A percentile compares a stretch with the other conserved stretches of the same genome.
Conservation (phyloP, 92 coral and sea anemone species). For the Epizoanthus ramosus region DNA sequence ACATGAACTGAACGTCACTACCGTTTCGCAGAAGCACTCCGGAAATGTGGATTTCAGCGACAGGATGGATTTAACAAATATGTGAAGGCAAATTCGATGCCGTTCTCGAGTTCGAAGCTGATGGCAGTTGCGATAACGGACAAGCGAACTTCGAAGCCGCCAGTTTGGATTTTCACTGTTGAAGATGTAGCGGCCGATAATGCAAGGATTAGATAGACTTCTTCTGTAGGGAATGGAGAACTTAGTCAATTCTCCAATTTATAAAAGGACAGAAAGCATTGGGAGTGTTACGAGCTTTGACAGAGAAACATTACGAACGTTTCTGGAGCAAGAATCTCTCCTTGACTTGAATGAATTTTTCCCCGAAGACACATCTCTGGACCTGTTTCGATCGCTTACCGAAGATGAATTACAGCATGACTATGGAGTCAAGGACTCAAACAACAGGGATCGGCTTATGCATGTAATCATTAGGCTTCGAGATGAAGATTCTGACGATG, state of each 20-base stretch:
- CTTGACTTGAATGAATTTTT: conserved; percentile 75
- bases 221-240: conserved; percentile 38
- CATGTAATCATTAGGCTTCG: conserved; percentile 70
- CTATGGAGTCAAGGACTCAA: conserved; percentile 76
- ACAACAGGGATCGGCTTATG: conserved; percentile 82
- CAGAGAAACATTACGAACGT: conserved; percentile 71
- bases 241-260: conserved; percentile 19
- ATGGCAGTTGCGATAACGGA: conserved; percentile 33
- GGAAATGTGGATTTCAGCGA: background rate
- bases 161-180: background rate
- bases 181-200: background rate
- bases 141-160: conserved; percentile 18
- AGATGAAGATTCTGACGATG: conserved; percentile 87
- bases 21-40: conserved; percentile 5
- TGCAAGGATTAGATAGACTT: conserved; percentile 26
- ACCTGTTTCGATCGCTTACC: conserved; percentile 75
- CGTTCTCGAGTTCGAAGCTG: conserved; percentile 12
- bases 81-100: conserved; percentile 29
- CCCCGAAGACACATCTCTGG: conserved; percentile 75
- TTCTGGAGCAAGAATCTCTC: conserved; percentile 79
- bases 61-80: conserved; percentile 4
- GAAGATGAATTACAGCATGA: conserved; percentile 97
- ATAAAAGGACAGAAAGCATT: conserved; percentile 48
- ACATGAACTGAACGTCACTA: conserved; percentile 23
- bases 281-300: conserved; percentile 68